Base-by-base conservation (phyloP, 1,140 invertebrate species). In the Bradynema listronoti region DNA sequence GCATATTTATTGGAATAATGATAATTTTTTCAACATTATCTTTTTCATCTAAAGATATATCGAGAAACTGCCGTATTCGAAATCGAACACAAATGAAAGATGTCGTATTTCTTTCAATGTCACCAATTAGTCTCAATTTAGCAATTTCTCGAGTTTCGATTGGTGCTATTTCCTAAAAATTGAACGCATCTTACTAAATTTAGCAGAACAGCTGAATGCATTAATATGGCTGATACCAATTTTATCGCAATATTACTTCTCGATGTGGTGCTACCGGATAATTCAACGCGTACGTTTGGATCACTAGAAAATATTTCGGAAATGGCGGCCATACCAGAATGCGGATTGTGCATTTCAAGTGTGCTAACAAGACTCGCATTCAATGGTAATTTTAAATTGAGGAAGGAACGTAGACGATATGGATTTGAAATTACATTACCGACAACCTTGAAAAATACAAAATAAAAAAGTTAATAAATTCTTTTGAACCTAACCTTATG, bases 311-410 rank as follows among this genome's bases (percentile, higher is more conserved):
- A 91, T 76, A 91, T 85, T 83, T 90, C 88, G 69, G 86, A 82
- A 67, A 91, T 84, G 86, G 89, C 89, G 76, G 95, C 83, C 56
- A 86, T 82, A 68, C 86, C 83, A 69, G 85, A 83, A 79, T 90
- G 87, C 70, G 92, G 92, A 85, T 97, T 97, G 81, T 93, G 87
- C 81, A 97, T 85, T 68, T 88, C 85, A 73, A 96, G 90, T 69
- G 90, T 80, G 54, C 90, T 88, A 67, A 88, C 86, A 80, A 91
- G 89, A 63, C 86, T 88, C 60, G 89, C 87, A 83, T 95, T 94
- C 67, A 90, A 82, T 55, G 92, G 92, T 80, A 95, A 85, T 78
- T 86, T 86, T 43, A 91, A 86, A 52, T 87, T 88, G 52, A 93
- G 84, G 73, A 94, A 84, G 47, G 92, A 90, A 78, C 33, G 43